Percentiles rank a stretch among this genome's conserved stretches.
phyloP scores from a whole-genome alignment of 2,888 invertebrate species.

The Boloria euphrosyne region DNA sequence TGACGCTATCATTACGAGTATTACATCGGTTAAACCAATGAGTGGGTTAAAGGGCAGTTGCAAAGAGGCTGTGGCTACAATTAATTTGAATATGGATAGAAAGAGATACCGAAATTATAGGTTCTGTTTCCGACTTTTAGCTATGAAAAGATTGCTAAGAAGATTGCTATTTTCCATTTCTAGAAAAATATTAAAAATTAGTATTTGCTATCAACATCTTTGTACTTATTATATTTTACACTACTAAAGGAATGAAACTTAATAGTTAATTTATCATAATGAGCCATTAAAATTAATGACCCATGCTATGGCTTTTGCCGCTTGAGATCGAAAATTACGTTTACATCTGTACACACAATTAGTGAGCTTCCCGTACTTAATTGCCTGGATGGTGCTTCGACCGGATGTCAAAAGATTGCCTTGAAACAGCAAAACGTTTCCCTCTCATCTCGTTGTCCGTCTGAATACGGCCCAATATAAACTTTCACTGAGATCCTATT shows the following conservation, averaged over 20 bases:
- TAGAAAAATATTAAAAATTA: neutral
- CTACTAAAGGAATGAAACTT: constrained; percentile 40
- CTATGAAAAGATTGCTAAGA: too few relatives aligned
- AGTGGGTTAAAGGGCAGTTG: too few relatives aligned
- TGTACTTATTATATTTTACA: constrained; percentile 1
- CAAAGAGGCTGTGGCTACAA: too few relatives aligned
- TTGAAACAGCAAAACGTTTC: constrained; percentile 65
- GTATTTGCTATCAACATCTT: neutral
- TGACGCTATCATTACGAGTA: too few relatives aligned
- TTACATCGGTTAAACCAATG: too few relatives aligned
- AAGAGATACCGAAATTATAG: too few relatives aligned
- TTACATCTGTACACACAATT: constrained; percentile 66
- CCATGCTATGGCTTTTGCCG: constrained; percentile 45
- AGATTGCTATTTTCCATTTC: too few relatives aligned
- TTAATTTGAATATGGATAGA: too few relatives aligned
- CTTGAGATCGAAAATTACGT: constrained; percentile 45
- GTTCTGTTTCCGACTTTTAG: too few relatives aligned
- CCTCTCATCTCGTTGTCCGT: constrained; percentile 40
- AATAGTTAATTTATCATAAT: constrained; percentile 44
- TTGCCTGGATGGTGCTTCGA: constrained; percentile 69
- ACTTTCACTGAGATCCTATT: constrained; percentile 35
- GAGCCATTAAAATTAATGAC: constrained; percentile 39
- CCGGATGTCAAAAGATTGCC: constrained; percentile 79
- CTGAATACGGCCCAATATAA: constrained; percentile 35
- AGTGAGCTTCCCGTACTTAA: constrained; percentile 72